These are phyloP conservation scores for Chaetorhynchus papuensis DNA, from an alignment of 2,113 vertebrate species.

Conservation along the genomic window DNA sequence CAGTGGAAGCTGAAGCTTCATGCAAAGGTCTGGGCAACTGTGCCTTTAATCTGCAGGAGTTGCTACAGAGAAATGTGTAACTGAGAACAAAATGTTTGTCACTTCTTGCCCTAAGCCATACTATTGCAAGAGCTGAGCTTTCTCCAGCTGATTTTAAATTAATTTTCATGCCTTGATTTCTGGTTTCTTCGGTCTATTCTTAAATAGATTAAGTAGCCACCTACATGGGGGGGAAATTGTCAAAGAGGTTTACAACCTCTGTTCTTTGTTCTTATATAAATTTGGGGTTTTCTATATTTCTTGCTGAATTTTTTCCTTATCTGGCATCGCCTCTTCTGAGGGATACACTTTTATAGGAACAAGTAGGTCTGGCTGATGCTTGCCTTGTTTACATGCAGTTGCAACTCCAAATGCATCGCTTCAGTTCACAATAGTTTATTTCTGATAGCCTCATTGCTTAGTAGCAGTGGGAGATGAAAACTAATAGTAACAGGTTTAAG, in stretches of 20 bases:
- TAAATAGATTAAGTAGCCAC: background rate
- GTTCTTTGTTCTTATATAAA: background rate
- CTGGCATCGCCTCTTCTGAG: accelerated
- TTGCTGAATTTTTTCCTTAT: background rate
- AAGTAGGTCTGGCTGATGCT: background rate
- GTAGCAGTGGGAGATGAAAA: background rate
- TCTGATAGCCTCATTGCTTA: background rate
- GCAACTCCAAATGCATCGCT: background rate
- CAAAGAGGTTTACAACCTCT: background rate
- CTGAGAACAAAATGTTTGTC: background rate
- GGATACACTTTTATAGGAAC: background rate
- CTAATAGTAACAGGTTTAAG: background rate
- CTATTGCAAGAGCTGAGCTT: background rate
- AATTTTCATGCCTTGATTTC: background rate
- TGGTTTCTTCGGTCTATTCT: background rate
- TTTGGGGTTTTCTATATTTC: background rate
- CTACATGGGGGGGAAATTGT: background rate
- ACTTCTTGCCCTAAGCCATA: background rate
- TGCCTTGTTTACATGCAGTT: background rate
- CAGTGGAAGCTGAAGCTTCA: background rate
- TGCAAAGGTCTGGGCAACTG: background rate
- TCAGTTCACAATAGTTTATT: background rate
- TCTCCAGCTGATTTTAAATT: background rate
- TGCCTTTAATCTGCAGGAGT: background rate
- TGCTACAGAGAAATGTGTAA: background rate